Base-by-base conservation (phyloP, 2,797 vertebrate species). In the Acomys russatus region DNA sequence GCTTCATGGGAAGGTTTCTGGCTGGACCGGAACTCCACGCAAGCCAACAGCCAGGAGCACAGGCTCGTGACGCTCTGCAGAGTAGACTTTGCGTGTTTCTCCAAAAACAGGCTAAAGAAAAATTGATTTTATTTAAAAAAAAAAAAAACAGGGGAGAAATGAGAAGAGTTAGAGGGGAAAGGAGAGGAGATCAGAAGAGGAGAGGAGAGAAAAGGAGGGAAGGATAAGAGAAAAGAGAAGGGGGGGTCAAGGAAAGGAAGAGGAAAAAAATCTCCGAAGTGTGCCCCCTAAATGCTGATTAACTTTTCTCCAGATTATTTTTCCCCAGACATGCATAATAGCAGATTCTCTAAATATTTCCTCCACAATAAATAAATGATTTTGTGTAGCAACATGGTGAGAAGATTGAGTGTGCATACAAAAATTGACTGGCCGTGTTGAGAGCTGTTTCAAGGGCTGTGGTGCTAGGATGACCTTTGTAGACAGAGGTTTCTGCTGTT, bases 11-110 rank as follows among this genome's bases (percentile, higher is more conserved):
- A 89, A 91, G 94, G 82, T 74, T 98, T 98, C 96, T 8, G 73
- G 91, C 78, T 56, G 80, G 30, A 91, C 91, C 82, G 93, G 95
- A 92, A 96, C 84, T 92, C 97, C 92, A 95, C 97, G 96, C 88
- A 95, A 97, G 96, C 95, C 96, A 93, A 87, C 92, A 96, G 90
- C 77, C 63, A 88, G 97, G 85, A 93, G 97, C 97, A 98, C 91
- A 68, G 86, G 97, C 95, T 94, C 88, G 88, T 91, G 78, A 18
- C 0, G 9, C 74, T 92, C 77, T 94, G 90, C 93, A 61, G 59
- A 90, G 84, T 82, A 38, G 70, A 17, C 82, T 93, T 88, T 96
- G 61, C 54, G 74, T 94, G 86, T 77, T 84, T 20, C 49, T 95
- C 56, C 66, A 94, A 86, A 35, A 91, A 68, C 6, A 84, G 0